phyloP scores from a whole-genome alignment of 1,140 invertebrate species.

The Diachasma alloeum region DNA sequence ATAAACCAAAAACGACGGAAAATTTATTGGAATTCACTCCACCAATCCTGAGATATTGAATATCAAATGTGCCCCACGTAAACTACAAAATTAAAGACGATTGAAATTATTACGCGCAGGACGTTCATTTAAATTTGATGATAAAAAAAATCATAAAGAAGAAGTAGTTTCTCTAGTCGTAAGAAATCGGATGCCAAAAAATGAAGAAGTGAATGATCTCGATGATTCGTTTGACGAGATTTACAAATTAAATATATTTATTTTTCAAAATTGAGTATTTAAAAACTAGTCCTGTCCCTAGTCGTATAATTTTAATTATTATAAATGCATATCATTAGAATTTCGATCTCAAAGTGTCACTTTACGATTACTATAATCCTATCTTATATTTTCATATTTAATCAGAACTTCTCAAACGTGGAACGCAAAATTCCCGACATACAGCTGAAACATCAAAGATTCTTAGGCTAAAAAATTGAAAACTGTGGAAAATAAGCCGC shows the following conservation, averaged over 20 bases:
- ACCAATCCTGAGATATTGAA: background rate
- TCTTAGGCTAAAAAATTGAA: slow-evolving; percentile 18
- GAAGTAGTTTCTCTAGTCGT: background rate
- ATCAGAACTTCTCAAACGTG: background rate
- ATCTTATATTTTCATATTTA: background rate
- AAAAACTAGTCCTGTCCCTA: too few relatives aligned
- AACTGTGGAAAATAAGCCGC: background rate
- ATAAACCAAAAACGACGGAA: too few relatives aligned
- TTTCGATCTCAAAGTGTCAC: too few relatives aligned
- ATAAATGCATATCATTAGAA: background rate
- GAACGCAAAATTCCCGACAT: slow-evolving; percentile 15
- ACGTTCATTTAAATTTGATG: background rate
- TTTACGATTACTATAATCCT: too few relatives aligned
- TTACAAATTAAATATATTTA: too few relatives aligned
- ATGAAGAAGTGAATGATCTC: background rate
- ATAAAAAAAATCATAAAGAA: too few relatives aligned
- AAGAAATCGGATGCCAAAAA: background rate
- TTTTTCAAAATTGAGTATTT: too few relatives aligned
- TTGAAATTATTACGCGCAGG: background rate
- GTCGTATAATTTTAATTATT: too few relatives aligned
- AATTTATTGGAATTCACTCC: background rate
- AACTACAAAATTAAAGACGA: background rate
- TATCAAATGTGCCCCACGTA: background rate
- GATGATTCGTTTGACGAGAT: too few relatives aligned
- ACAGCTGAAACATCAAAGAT: slow-evolving; percentile 41